Evolutionary conservation across 2,113 vertebrate genomes (phyloP).

Genomic region (Sturnira hondurensis): DNA sequence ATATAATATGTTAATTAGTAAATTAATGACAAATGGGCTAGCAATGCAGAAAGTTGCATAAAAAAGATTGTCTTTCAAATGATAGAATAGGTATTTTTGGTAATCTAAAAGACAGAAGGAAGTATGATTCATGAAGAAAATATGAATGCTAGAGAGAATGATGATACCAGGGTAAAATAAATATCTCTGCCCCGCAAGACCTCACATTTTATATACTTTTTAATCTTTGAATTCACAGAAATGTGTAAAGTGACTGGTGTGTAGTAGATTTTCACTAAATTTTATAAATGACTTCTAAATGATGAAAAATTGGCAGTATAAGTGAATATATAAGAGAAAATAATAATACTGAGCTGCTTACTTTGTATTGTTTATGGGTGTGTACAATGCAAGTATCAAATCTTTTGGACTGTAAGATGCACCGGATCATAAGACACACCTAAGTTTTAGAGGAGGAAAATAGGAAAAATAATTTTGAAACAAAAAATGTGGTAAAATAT

Average conservation of each 20-base stretch:
- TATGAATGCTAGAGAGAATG: neutral
- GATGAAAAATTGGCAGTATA: neutral
- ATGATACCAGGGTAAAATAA: neutral
- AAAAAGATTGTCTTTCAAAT: neutral
- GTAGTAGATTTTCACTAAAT: neutral
- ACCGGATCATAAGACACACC: too few relatives aligned
- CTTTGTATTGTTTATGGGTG: neutral
- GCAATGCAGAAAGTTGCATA: neutral
- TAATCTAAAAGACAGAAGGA: neutral
- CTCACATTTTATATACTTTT: neutral
- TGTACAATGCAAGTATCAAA: neutral
- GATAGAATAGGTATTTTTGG: neutral
- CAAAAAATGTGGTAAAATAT: too few relatives aligned
- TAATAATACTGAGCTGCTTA: neutral
- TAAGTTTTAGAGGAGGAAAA: too few relatives aligned
- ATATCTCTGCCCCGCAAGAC: neutral
- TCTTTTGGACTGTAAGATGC: too few relatives aligned
- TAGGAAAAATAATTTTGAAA: too few relatives aligned
- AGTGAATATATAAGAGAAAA: neutral
- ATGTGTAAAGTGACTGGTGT: neutral
- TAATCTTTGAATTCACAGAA: neutral
- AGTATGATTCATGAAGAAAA: neutral
- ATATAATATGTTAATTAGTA: neutral
- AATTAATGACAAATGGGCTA: neutral
- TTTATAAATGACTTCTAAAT: neutral